A percentile compares a stretch with the other conserved stretches of the same genome.
Evolutionary conservation across 2,797 vertebrate species (phyloP).

Genomic region (Petrocephalus schoutedeni): DNA sequence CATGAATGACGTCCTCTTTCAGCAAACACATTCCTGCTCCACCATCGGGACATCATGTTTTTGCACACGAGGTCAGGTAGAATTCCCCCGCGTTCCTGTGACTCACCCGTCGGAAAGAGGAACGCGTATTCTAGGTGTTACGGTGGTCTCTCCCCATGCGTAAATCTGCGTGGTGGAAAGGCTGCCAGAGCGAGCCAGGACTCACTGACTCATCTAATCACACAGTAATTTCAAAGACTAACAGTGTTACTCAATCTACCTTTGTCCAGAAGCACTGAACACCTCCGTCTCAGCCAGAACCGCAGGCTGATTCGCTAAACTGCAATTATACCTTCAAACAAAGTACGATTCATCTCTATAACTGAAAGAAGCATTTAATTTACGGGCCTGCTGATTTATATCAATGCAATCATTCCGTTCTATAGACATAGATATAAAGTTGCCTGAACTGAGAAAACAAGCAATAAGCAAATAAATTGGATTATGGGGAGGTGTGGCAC

Average conservation of each 20-base stretch:
- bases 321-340: slow-evolving; percentile 12
- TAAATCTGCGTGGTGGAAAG: not conserved
- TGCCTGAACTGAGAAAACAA: slow-evolving; percentile 5
- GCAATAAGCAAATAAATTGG: not conserved
- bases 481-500: not conserved
- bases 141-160: not conserved
- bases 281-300: not conserved
- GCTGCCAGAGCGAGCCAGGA: not conserved
- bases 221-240: slow-evolving; percentile 17
- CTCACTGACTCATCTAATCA: slow-evolving; percentile 6
- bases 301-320: slow-evolving; percentile 4
- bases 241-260: slow-evolving; percentile 7
- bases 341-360: not conserved
- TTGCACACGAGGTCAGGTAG: not conserved
- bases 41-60: not conserved
- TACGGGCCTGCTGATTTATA: not conserved
- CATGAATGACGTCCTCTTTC: not conserved
- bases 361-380: not conserved
- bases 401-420: not conserved
- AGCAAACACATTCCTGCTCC: not conserved
- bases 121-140: not conserved
- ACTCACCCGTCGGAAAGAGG: slow-evolving; percentile 5
- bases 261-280: slow-evolving; percentile 7
- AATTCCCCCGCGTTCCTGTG: not conserved
- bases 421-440: not conserved